These are phyloP conservation scores for Bubo scandiacus DNA, from an alignment of 2,113 vertebrate species.

Conservation along the genomic window DNA sequence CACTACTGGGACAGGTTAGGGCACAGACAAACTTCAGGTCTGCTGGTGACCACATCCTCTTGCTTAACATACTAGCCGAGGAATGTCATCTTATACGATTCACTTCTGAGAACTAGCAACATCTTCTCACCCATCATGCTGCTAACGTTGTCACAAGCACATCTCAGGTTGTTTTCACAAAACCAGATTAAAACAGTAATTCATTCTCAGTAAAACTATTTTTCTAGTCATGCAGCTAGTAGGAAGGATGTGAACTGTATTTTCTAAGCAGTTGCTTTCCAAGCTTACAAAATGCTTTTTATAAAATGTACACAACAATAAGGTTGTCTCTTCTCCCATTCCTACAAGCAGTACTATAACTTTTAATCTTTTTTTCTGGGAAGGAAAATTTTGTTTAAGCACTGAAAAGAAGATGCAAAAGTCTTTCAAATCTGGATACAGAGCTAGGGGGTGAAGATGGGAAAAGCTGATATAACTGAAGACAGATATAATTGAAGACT, in stretches of 20 bases:
- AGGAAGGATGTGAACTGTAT: neutral
- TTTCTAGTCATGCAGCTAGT: neutral
- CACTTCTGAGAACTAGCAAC: neutral
- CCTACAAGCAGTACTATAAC: neutral
- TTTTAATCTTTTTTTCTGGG: neutral
- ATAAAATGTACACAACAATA: neutral
- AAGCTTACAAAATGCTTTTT: neutral
- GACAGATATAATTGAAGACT: neutral
- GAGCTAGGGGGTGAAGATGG: neutral
- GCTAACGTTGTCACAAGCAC: neutral
- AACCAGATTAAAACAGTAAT: neutral
- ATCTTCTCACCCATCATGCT: neutral
- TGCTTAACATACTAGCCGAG: neutral
- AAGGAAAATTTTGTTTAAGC: neutral
- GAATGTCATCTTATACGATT: neutral
- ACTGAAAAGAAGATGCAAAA: neutral
- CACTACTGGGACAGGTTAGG: neutral
- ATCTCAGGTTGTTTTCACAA: neutral
- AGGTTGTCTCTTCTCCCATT: neutral
- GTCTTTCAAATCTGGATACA: neutral
- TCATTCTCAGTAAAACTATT: neutral
- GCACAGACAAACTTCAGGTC: neutral
- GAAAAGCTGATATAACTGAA: neutral
- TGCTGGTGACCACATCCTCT: neutral
- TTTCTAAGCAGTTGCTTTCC: neutral